Evolutionary conservation across 2,797 vertebrate genomes (phyloP).

Genomic region (Myotis planiceps): DNA sequence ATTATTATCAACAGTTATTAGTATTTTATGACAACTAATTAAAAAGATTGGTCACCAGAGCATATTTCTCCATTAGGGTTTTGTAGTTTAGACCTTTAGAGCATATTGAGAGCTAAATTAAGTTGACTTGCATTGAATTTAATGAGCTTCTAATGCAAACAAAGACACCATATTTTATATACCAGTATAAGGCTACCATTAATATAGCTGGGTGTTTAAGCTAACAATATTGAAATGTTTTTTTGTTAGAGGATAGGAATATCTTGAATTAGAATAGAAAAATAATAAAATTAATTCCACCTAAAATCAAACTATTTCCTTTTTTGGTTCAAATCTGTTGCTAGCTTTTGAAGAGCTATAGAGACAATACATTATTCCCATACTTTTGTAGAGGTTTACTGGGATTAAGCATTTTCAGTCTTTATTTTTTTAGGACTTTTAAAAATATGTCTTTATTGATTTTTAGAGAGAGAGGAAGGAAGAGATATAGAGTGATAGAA

Average conservation of each 20-base stretch:
- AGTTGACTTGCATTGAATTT: constrained; percentile 28
- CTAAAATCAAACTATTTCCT: background rate
- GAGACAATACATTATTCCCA: background rate
- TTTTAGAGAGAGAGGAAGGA: no score
- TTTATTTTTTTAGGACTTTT: background rate
- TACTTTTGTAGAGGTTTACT: background rate
- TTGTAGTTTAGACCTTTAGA: constrained; percentile 2
- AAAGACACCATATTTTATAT: background rate
- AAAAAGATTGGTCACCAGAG: constrained; percentile 13
- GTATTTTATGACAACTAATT: constrained; percentile 55
- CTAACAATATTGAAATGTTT: background rate
- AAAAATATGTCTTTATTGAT: no score
- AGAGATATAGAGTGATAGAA: no score
- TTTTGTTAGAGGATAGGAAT: constrained; percentile 25
- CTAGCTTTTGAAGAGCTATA: background rate
- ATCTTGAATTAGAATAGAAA: constrained; percentile 40
- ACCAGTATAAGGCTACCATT: background rate
- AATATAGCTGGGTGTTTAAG: constrained; percentile 28
- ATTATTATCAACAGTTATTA: background rate
- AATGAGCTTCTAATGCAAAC: constrained; percentile 28
- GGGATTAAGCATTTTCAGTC: constrained; percentile 21
- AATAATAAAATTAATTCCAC: constrained; percentile 5
- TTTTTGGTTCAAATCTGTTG: constrained; percentile 35
- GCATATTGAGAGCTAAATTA: background rate
- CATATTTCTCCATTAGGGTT: constrained; percentile 43